Evolutionary conservation across 2,797 vertebrate species (phyloP).

Genomic region (Girardinus metallicus): DNA sequence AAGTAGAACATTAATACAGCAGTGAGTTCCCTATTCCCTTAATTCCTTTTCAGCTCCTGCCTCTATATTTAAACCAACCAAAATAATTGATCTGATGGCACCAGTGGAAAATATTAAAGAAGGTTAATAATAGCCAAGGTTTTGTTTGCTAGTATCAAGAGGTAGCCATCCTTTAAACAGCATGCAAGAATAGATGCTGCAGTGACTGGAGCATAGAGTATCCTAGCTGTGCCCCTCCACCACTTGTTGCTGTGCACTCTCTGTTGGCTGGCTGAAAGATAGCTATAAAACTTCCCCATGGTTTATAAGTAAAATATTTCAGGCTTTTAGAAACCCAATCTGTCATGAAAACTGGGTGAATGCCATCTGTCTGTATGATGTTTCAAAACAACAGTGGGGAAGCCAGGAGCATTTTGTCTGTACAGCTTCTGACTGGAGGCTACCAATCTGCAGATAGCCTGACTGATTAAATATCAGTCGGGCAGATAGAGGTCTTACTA

Average conservation of each 20-base stretch:
- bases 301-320: neutral
- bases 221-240: neutral
- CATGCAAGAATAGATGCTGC: neutral
- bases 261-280: no score
- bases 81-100: neutral
- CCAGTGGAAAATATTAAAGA: neutral
- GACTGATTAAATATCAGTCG: neutral
- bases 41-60: neutral
- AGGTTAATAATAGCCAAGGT: neutral
- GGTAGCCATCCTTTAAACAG: neutral
- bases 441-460: neutral
- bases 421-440: neutral
- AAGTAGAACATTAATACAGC: slow-evolving; percentile 6
- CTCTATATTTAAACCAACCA: neutral
- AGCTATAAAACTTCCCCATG: neutral
- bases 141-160: neutral
- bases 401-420: neutral
- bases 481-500: no score
- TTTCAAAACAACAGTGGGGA: neutral
- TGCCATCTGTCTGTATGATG: neutral
- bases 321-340: neutral
- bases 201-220: neutral
- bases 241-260: neutral
- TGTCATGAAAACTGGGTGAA: neutral
- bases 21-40: neutral